Percentiles rank a stretch among this genome's conserved stretches.
phyloP scores from a whole-genome alignment of 2,113 vertebrate species.

The Myrmophylax atrothorax region DNA sequence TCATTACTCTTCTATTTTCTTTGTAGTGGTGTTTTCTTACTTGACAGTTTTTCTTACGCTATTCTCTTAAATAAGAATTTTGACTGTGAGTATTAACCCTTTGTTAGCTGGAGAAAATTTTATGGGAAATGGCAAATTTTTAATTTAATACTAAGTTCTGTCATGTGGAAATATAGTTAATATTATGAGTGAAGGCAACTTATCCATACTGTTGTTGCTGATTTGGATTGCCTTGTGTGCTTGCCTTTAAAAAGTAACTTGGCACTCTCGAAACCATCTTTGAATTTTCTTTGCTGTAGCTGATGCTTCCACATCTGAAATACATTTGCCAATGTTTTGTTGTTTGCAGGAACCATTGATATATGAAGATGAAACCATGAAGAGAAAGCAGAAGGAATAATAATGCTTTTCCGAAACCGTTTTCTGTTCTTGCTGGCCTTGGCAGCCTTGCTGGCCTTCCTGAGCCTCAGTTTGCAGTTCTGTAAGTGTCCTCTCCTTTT shows the following conservation, averaged over 20 bases:
- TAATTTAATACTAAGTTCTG: not conserved
- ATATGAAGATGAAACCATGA: slow-evolving; percentile 76
- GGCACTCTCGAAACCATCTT: not conserved
- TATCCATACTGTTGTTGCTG: not conserved
- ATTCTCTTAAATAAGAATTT: not conserved
- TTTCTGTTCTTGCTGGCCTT: slow-evolving; percentile 93
- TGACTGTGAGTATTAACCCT: not conserved
- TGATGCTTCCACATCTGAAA: slow-evolving; percentile 4
- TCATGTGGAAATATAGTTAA: not conserved
- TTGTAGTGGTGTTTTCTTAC: too few relatives aligned
- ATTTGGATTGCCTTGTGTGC: not conserved
- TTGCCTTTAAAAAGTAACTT: not conserved
- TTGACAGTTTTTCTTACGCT: not conserved
- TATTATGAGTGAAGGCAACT: not conserved
- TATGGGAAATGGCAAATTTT: not conserved
- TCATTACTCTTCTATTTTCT: not conserved
- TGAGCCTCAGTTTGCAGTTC: slow-evolving; percentile 95
- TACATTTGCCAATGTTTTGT: not conserved
- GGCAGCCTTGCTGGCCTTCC: slow-evolving; percentile 85
- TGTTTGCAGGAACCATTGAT: slow-evolving; percentile 53
- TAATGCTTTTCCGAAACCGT: slow-evolving; percentile 94
- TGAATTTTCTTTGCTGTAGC: not conserved
- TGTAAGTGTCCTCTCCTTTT: slow-evolving; percentile 79
- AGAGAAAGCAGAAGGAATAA: slow-evolving; percentile 82
- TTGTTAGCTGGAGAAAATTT: not conserved